A percentile compares a stretch with the other conserved stretches of the same genome.
Conservation (phyloP, 2,888 invertebrate species). For the Hydriomena furcata region DNA sequence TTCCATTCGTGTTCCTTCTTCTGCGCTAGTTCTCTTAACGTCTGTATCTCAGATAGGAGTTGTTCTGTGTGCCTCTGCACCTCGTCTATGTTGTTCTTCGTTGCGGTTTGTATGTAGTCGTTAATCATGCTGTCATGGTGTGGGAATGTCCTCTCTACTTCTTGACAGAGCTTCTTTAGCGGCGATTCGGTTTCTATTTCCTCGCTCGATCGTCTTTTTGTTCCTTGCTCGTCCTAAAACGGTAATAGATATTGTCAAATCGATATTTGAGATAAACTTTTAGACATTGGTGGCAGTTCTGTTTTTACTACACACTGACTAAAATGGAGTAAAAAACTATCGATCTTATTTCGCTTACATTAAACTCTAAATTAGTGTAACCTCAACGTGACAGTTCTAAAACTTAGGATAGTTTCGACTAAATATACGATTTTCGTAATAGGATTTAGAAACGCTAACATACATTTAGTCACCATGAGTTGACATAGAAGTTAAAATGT, state of each 20-base stretch:
- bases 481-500: too few relatives aligned
- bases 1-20: slow-evolving; percentile 95
- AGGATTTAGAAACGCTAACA: too few relatives aligned
- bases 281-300: too few relatives aligned
- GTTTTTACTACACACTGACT: too few relatives aligned
- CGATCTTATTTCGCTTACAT: too few relatives aligned
- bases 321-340: too few relatives aligned
- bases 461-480: too few relatives aligned
- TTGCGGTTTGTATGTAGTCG: slow-evolving; percentile 85
- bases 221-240: slow-evolving; percentile 66
- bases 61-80: slow-evolving; percentile 86
- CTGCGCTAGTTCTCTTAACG: slow-evolving; percentile 88
- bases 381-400: too few relatives aligned
- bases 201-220: slow-evolving; percentile 67
- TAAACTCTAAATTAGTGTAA: too few relatives aligned
- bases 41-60: slow-evolving; percentile 86
- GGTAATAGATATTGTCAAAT: slow-evolving; percentile 15
- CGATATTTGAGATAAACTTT: background rate
- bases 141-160: slow-evolving; percentile 78
- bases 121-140: slow-evolving; percentile 84
- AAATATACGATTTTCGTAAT: too few relatives aligned
- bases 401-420: too few relatives aligned
- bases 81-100: slow-evolving; percentile 84
- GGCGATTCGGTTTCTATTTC: slow-evolving; percentile 76
- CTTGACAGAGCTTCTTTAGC: slow-evolving; percentile 75